Evolutionary conservation across 2,888 invertebrate genomes (phyloP).

Genomic region (Trissolcus brochymenae): DNA sequence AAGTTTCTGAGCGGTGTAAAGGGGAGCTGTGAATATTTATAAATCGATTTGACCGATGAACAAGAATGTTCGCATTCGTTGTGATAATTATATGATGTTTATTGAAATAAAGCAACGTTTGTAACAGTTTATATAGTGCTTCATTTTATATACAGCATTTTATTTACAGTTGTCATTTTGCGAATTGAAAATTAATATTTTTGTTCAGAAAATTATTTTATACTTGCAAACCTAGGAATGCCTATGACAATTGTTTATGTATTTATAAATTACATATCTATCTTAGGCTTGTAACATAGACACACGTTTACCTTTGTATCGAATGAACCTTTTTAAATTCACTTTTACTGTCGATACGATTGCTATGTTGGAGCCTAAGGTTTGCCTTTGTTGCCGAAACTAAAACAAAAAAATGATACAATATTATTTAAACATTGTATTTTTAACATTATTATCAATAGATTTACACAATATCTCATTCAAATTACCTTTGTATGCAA

Average conservation of each 20-base stretch:
- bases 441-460: neutral
- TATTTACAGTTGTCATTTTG: neutral
- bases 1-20: no score
- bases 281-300: conserved; percentile 38
- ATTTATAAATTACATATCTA: neutral
- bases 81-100: conserved; percentile 32
- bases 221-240: neutral
- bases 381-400: conserved; percentile 82
- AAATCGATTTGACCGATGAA: conserved; percentile 14
- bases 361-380: conserved; percentile 82
- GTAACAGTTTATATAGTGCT: conserved; percentile 21
- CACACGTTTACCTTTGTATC: conserved; percentile 80
- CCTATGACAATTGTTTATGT: neutral
- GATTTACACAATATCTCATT: neutral
- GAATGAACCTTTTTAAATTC: conserved; percentile 84
- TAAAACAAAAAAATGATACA: conserved; percentile 65
- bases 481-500: conserved; percentile 81
- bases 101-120: conserved; percentile 46
- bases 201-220: neutral
- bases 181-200: neutral
- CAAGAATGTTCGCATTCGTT: conserved; percentile 8
- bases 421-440: neutral
- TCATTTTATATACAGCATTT: conserved; percentile 15
- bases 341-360: conserved; percentile 84
- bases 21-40: conserved; percentile 34